A percentile compares a stretch with the other conserved stretches of the same genome.
These are phyloP conservation scores for Brachionus manjavacas DNA, from an alignment of 1,140 invertebrate genomes.

Conservation along the genomic window DNA sequence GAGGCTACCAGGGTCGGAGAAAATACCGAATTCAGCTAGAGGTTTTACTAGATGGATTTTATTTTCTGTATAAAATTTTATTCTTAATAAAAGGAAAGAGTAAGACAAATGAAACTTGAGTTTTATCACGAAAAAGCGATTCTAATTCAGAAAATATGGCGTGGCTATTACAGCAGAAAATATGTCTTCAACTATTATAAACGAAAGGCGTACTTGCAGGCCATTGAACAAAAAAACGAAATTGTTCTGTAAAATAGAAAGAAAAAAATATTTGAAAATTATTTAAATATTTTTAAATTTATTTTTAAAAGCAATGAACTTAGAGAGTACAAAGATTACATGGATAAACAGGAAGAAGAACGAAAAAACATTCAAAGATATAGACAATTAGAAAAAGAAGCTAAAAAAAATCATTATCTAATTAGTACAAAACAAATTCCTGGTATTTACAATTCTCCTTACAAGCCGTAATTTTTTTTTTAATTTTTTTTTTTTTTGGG, in stretches of 20 bases:
- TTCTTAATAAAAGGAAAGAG: neutral
- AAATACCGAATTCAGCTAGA: conserved; percentile 50
- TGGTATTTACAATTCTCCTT: conserved; percentile 57
- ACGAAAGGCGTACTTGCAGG: conserved; percentile 55
- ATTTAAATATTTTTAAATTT: conserved; percentile 41
- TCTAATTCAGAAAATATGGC: conserved; percentile 56
- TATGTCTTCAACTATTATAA: conserved; percentile 57
- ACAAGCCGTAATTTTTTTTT: conserved; percentile 44
- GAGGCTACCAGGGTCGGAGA: conserved; percentile 51
- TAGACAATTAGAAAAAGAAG: conserved; percentile 46
- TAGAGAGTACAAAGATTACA: conserved; percentile 51
- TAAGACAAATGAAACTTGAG: neutral
- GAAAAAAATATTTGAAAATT: neutral
- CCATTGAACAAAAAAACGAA: conserved; percentile 54
- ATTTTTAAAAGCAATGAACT: conserved; percentile 49
- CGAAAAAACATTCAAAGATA: conserved; percentile 42
- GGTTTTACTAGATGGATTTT: conserved; percentile 44
- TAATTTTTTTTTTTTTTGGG: neutral
- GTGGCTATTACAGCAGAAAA: conserved; percentile 56
- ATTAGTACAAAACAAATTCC: conserved; percentile 55
- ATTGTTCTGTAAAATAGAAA: conserved; percentile 47
- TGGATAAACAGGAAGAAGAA: conserved; percentile 47
- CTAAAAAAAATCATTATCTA: conserved; percentile 54
- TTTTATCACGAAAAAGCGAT: conserved; percentile 39
- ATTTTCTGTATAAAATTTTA: neutral